Evolutionary conservation across 2,113 vertebrate genomes (phyloP).

Genomic region (Quiscalus mexicanus): DNA sequence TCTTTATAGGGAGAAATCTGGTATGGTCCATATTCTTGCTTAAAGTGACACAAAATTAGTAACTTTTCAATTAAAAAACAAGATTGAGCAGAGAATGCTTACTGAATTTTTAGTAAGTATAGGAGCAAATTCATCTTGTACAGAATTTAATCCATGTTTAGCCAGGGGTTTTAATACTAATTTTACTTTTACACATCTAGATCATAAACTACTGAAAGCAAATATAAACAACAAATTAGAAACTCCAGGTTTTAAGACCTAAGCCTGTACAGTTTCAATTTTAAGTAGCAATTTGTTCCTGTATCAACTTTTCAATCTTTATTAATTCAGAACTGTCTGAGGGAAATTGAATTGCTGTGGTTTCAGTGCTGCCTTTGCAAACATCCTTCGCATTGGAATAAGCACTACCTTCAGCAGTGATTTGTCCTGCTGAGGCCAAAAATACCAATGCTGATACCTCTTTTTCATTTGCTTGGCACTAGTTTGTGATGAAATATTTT

Average conservation of each 20-base stretch:
- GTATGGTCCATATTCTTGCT: background rate
- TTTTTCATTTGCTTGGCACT: background rate
- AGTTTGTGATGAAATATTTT: background rate
- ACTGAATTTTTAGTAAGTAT: background rate
- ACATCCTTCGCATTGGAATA: background rate
- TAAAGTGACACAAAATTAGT: background rate
- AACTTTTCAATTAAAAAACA: background rate
- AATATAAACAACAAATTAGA: background rate
- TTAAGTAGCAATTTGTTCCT: background rate
- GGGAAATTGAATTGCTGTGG: background rate
- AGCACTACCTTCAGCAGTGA: fast-evolving
- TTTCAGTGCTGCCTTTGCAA: background rate
- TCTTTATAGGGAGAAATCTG: background rate
- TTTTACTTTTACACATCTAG: background rate
- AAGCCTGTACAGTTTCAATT: background rate
- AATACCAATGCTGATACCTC: background rate
- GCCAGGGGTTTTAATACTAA: background rate
- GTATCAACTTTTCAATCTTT: background rate
- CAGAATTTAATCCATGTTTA: background rate
- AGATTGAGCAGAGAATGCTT: background rate
- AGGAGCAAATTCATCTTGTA: background rate
- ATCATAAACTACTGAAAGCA: background rate
- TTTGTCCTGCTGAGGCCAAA: background rate
- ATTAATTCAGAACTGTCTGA: background rate
- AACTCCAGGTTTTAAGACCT: background rate